Percentiles rank a stretch among this genome's conserved stretches.
Evolutionary conservation across 1,140 invertebrate genomes (phyloP).

Genomic region (Neomicropteryx cornuta): DNA sequence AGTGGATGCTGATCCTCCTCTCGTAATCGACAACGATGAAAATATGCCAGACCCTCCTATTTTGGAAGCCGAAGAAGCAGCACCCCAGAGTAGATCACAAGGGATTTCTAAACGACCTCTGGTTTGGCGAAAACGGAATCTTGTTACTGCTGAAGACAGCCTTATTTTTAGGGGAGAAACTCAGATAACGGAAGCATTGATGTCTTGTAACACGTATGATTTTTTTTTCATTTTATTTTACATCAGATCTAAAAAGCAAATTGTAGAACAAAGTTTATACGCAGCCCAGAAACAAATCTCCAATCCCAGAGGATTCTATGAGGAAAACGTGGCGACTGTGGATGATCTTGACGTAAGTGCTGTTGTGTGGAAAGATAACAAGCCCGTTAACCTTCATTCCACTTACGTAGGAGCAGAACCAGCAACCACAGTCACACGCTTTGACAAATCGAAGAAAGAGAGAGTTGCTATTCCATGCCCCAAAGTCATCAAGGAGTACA

Average conservation of each 20-base stretch:
- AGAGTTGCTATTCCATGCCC: constrained; percentile 30
- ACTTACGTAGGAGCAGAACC: constrained; percentile 17
- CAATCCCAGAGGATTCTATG: constrained; percentile 1
- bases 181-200: constrained; percentile 16
- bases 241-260: constrained; percentile 8
- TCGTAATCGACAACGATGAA: constrained; percentile 19
- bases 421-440: constrained; percentile 2
- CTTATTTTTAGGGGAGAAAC: constrained; percentile 10
- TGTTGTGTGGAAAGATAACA: constrained; percentile 17
- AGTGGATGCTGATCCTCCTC: constrained; percentile 21
- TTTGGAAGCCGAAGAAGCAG: constrained; percentile 14
- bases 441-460: constrained; percentile 19
- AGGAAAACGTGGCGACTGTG: neutral
- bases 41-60: constrained; percentile 21
- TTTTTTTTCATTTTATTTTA: constrained; percentile 6
- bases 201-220: constrained; percentile 7
- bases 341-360: constrained; percentile 6
- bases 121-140: constrained; percentile 18
- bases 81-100: constrained; percentile 17
- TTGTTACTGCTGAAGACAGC: constrained; percentile 18
- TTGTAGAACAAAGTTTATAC: constrained; percentile 5
- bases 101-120: constrained; percentile 18
- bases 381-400: constrained; percentile 19
- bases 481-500: constrained; percentile 34
- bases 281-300: constrained; percentile 5